Evolutionary conservation across 1,140 invertebrate genomes (phyloP).

Genomic region (Bombus polaris): DNA sequence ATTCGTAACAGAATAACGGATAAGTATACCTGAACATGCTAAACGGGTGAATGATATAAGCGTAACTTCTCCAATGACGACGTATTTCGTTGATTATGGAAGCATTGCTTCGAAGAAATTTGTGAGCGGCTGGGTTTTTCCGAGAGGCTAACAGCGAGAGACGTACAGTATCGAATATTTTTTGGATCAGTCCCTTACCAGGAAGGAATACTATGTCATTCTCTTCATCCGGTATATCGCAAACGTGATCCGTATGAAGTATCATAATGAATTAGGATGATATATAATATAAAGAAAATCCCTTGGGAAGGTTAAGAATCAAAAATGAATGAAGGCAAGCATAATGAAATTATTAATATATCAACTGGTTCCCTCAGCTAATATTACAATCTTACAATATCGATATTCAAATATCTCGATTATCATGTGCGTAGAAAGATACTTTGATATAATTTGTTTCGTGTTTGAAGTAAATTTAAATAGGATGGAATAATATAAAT

Average conservation of each 20-base stretch:
- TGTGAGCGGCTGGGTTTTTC: constrained; percentile 70
- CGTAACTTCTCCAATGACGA: constrained; percentile 69
- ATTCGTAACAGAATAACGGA: neutral
- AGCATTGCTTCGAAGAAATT: constrained; percentile 73
- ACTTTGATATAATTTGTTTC: neutral
- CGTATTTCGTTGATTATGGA: constrained; percentile 73
- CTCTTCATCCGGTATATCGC: constrained; percentile 62
- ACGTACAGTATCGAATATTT: constrained; percentile 49
- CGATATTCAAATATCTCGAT: neutral
- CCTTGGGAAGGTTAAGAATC: neutral
- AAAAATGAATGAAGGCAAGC: neutral
- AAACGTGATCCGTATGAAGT: constrained; percentile 66
- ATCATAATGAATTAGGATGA: constrained; percentile 42
- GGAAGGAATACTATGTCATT: constrained; percentile 68
- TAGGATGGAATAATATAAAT: too few relatives aligned
- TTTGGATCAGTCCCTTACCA: constrained; percentile 46
- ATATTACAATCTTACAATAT: neutral
- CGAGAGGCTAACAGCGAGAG: constrained; percentile 69
- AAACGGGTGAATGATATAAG: constrained; percentile 76
- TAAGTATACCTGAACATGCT: constrained; percentile 77
- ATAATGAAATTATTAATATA: neutral
- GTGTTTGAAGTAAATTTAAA: neutral
- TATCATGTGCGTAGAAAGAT: neutral
- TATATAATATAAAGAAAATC: too few relatives aligned
- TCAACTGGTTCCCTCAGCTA: neutral